Percentiles rank a stretch among this genome's conserved stretches.
Evolutionary conservation across 2,888 invertebrate genomes (phyloP).

Genomic region (Xanthia togata): DNA sequence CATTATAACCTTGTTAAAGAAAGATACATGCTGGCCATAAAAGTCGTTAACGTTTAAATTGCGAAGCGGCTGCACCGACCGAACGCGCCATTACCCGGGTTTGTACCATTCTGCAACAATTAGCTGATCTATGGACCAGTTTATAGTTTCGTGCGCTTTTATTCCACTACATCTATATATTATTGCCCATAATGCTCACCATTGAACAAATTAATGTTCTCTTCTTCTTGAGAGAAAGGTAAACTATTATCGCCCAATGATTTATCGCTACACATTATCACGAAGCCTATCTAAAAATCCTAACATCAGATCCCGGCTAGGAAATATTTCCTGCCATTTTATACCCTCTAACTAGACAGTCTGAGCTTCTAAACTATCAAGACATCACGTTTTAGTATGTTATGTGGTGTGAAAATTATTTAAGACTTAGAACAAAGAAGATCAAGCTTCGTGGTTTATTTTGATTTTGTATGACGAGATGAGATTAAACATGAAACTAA

Average conservation of each 20-base stretch:
- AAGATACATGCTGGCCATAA: conserved; percentile 73
- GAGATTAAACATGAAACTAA: not conserved
- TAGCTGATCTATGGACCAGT: conserved; percentile 68
- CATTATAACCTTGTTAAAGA: conserved; percentile 71
- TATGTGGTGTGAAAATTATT: conserved; percentile 49
- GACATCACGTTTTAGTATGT: conserved; percentile 56
- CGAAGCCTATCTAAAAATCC: conserved; percentile 51
- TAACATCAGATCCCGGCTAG: conserved; percentile 28
- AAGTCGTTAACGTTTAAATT: conserved; percentile 78
- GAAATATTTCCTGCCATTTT: conserved; percentile 57
- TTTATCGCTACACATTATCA: conserved; percentile 62
- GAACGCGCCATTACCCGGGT: conserved; percentile 73
- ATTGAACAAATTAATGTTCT: conserved; percentile 59
- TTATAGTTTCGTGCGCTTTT: conserved; percentile 62
- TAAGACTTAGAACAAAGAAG: conserved; percentile 23
- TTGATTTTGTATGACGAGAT: conserved; percentile 2
- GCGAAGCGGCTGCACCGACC: conserved; percentile 71
- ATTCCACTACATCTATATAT: conserved; percentile 51
- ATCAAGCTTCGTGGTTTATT: conserved; percentile 12
- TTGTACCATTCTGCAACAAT: conserved; percentile 74
- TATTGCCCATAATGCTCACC: conserved; percentile 56
- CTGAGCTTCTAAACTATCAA: conserved; percentile 54
- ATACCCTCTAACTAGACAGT: conserved; percentile 51
- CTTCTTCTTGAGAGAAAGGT: conserved; percentile 42
- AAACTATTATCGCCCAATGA: conserved; percentile 56